Conservation (phyloP, 2,113 vertebrate species). For the Lutjanus erythropterus region DNA sequence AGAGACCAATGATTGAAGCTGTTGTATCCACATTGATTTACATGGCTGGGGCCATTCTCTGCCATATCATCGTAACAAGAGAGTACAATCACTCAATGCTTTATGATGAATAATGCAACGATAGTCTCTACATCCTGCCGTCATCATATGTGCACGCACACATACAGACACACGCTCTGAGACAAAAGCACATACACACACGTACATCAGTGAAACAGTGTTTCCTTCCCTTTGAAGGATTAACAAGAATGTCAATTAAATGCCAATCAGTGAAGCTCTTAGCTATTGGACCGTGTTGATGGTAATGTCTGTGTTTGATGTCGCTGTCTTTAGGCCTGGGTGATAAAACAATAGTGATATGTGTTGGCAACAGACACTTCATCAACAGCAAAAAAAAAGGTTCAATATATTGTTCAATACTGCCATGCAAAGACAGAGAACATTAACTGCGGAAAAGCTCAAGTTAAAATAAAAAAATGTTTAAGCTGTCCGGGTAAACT, state of each 20-base stretch:
- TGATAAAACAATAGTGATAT: too few species aligned
- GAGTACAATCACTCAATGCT: constrained; percentile 69
- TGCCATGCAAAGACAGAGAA: too few species aligned
- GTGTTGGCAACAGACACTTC: too few species aligned
- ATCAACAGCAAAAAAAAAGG: too few species aligned
- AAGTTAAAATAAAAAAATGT: too few species aligned
- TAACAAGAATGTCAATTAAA: constrained; percentile 70
- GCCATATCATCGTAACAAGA: constrained; percentile 58
- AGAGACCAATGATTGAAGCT: constrained; percentile 68
- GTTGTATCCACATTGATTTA: constrained; percentile 75
- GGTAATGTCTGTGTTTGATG: constrained; percentile 14
- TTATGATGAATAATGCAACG: constrained; percentile 77
- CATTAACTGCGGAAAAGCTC: too few species aligned
- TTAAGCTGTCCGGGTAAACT: too few species aligned
- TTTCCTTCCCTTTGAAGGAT: constrained; percentile 65
- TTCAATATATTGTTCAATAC: too few species aligned
- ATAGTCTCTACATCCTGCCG: constrained; percentile 54
- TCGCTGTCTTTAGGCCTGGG: not conserved
- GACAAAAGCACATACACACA: constrained; percentile 29
- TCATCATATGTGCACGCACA: constrained; percentile 34
- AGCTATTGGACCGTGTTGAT: not conserved
- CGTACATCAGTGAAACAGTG: constrained; percentile 33
- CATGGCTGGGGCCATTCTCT: constrained; percentile 60
- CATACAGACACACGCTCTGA: constrained; percentile 29
- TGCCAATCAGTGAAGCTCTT: constrained; percentile 53